Conservation (phyloP, 2,797 vertebrate genomes). For the Micromesistius poutassou region DNA sequence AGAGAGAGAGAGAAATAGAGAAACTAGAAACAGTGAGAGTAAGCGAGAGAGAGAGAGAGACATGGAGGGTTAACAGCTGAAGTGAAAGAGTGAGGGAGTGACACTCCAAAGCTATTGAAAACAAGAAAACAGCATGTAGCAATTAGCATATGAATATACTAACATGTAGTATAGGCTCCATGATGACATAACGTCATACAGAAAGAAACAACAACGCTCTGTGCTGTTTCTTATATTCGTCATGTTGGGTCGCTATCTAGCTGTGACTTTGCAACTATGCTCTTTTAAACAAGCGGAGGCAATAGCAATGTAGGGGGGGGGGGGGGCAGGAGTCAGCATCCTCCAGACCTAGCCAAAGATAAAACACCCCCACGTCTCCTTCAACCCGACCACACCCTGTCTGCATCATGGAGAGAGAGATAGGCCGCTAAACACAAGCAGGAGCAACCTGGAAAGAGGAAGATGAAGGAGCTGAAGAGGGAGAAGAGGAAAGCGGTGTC, state of each 20-base stretch:
- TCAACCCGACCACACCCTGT: conserved; percentile 50
- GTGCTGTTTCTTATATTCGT: neutral
- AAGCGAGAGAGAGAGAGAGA: conserved; percentile 34
- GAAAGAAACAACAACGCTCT: neutral
- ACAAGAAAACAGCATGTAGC: neutral
- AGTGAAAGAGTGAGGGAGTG: conserved; percentile 6
- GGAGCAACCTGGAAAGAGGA: conserved; percentile 41
- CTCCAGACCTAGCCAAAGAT: conserved; percentile 39
- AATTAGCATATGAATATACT: neutral
- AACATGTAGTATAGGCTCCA: neutral
- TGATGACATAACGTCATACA: neutral
- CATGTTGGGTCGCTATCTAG: no score
- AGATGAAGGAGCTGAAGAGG: conserved; percentile 37
- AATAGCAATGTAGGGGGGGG: neutral
- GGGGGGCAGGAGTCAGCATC: conserved; percentile 15
- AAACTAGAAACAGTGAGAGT: no score
- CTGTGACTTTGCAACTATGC: neutral
- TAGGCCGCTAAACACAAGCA: conserved; percentile 20
- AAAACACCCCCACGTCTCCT: conserved; percentile 53
- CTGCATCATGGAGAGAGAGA: conserved; percentile 52
- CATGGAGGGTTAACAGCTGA: conserved; percentile 11
- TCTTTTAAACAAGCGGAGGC: neutral
- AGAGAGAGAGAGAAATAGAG: conserved; percentile 19
- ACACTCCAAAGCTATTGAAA: neutral
- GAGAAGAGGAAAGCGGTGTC: conserved; percentile 9